phyloP scores from a whole-genome alignment of 1,140 invertebrate genomes.

The Brachionus calyciflorus region DNA sequence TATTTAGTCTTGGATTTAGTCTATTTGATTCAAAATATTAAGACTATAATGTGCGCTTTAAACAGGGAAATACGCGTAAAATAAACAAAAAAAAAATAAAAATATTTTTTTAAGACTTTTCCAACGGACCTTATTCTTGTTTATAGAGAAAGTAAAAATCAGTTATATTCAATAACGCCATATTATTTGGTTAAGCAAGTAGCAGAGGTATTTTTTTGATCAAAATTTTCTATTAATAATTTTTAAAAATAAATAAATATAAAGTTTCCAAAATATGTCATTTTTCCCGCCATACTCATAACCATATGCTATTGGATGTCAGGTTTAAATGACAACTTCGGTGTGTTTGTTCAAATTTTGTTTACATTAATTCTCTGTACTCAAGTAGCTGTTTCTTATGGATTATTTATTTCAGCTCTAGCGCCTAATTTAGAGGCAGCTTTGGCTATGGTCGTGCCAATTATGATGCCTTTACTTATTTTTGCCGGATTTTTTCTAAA shows the following conservation, averaged over 20 bases:
- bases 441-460: slow-evolving; percentile 78
- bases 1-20: no score
- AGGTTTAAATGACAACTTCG: slow-evolving; percentile 66
- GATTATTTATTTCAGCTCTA: slow-evolving; percentile 61
- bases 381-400: slow-evolving; percentile 26
- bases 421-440: slow-evolving; percentile 60
- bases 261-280: slow-evolving; percentile 66
- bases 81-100: neutral
- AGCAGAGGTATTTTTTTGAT: neutral
- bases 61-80: no score
- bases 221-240: neutral
- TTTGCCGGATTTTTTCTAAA: slow-evolving; percentile 96
- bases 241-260: neutral
- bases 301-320: slow-evolving; percentile 79
- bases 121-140: neutral
- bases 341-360: slow-evolving; percentile 51
- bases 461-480: slow-evolving; percentile 85
- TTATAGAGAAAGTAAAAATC: slow-evolving; percentile 40
- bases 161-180: slow-evolving; percentile 41
- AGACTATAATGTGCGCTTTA: no score
- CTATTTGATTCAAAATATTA: no score
- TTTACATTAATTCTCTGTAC: neutral
- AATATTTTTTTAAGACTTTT: slow-evolving; percentile 34
- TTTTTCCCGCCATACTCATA: neutral
- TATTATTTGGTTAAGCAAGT: slow-evolving; percentile 46